Evolutionary conservation across 2,797 vertebrate genomes (phyloP), one percentile per base, ranked within the genome.

Genomic region (Chloroceryle amazona): DNA sequence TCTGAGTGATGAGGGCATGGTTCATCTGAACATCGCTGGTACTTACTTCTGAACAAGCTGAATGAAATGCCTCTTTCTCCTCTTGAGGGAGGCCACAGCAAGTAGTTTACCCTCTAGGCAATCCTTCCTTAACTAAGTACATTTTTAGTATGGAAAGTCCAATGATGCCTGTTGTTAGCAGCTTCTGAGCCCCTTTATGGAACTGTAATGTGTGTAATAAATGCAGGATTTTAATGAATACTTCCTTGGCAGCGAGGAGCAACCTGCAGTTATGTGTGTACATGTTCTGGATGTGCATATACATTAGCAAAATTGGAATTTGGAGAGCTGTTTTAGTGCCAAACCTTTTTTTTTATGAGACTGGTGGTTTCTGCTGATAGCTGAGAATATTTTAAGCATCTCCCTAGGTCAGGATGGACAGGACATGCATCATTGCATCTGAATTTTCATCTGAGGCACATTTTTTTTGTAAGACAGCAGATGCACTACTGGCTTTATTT

Each of bases 1-100:
- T 60, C n/a, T 78, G 68, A 67, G 28, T 1, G 1, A n/a, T 31
- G 80, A 84, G 74, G 47, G 60, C 67, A 89, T 3, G 29, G 44
- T 52, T 94, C 4, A 0, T 86, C 44, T 42, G 65, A 58, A 26
- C 0, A 0, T 37, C 8, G 49, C 26, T 3, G 9, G 58, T 37
- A 47, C 31, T 51, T 72, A 55, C 58, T 72, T 83, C 85, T 90
- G 76, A 92, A 61, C 25, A 51, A 72, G 73, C 58, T 8, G 9
- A 62, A 72, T 92, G 46, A 96, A 93, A 86, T 75, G 29, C 35
- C 35, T 87, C 47, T 83, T 91, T 93, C 68, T 91, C 17, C 72
- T 86, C 70, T 62, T 86, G 54, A 39, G 29, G 31, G 72, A 89
- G 70, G n/a, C 35, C 35, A 42, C 11, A 54, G 47, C 41, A 29